These are phyloP conservation scores for Colius striatus DNA, from an alignment of 2,113 vertebrate genomes.

Conservation along the genomic window DNA sequence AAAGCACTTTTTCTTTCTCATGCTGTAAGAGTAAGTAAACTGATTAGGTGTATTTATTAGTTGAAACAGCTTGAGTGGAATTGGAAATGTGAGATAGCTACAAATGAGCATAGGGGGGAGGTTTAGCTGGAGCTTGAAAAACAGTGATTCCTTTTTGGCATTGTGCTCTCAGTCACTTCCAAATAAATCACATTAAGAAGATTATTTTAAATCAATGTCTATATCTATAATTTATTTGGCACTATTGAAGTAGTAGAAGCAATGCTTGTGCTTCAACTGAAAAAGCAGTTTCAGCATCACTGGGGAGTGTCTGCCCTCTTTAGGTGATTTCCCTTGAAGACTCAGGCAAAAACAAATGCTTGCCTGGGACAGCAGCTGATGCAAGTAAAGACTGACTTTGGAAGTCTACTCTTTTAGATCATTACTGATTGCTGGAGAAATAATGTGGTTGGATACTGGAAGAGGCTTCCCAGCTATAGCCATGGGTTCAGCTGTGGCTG, in stretches of 20 bases:
- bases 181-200: conserved; percentile 59
- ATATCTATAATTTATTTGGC: conserved; percentile 17
- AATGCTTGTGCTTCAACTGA: background rate
- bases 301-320: conserved; percentile 57
- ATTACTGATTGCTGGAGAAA: background rate
- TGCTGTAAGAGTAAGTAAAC: conserved; percentile 62
- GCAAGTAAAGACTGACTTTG: background rate
- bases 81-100: conserved; percentile 34
- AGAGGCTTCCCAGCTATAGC: background rate
- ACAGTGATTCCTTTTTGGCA: conserved; percentile 67
- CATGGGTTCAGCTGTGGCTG: background rate
- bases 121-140: conserved; percentile 42
- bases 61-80: conserved; percentile 46
- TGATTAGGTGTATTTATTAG: conserved; percentile 66
- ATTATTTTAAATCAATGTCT: conserved; percentile 64
- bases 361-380: conserved; percentile 8
- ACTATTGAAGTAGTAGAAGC: background rate
- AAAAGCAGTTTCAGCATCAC: background rate
- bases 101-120: background rate
- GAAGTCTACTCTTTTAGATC: background rate
- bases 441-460: background rate
- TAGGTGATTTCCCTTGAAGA: conserved; percentile 55
- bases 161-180: conserved; percentile 61
- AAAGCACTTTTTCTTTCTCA: conserved; percentile 64
- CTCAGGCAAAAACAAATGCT: background rate